These are phyloP conservation scores for Reticulitermes lucifugus DNA, from an alignment of 2,888 invertebrate genomes.

Conservation along the genomic window DNA sequence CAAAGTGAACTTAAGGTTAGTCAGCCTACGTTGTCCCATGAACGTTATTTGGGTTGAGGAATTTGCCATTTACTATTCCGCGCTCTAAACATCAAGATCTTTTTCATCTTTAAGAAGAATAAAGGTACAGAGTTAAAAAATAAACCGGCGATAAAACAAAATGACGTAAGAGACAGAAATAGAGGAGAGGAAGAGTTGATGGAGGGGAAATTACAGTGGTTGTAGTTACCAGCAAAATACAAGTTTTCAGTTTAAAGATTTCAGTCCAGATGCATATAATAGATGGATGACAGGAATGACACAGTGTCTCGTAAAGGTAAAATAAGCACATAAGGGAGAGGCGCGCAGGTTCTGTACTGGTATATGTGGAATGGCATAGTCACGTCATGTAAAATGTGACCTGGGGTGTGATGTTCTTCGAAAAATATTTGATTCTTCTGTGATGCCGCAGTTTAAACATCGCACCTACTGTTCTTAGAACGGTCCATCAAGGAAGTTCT, in stretches of 20 bases:
- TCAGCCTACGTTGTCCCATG: too few species aligned
- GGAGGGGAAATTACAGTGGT: neutral
- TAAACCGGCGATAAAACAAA: neutral
- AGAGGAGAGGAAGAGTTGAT: neutral
- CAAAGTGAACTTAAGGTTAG: too few species aligned
- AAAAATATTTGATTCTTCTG: too few species aligned
- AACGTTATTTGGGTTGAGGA: too few species aligned
- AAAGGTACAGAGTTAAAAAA: neutral
- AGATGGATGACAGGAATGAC: conserved; percentile 44
- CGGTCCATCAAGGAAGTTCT: too few species aligned
- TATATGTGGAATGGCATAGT: neutral
- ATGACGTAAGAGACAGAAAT: neutral
- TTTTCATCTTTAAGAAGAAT: neutral
- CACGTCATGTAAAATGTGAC: neutral
- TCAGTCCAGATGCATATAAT: conserved; percentile 32
- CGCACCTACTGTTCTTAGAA: too few species aligned
- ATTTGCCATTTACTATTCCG: too few species aligned
- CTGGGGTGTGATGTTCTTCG: too few species aligned
- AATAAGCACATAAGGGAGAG: conserved; percentile 1
- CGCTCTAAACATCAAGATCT: neutral
- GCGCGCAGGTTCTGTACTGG: neutral
- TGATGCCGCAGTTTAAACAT: too few species aligned
- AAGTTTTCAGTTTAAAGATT: conserved; percentile 41
- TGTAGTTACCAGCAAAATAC: conserved; percentile 42
- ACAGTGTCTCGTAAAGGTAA: conserved; percentile 37